These are phyloP conservation scores for Drosophila burlai DNA, from an alignment of 1,140 invertebrate genomes.

Conservation along the genomic window DNA sequence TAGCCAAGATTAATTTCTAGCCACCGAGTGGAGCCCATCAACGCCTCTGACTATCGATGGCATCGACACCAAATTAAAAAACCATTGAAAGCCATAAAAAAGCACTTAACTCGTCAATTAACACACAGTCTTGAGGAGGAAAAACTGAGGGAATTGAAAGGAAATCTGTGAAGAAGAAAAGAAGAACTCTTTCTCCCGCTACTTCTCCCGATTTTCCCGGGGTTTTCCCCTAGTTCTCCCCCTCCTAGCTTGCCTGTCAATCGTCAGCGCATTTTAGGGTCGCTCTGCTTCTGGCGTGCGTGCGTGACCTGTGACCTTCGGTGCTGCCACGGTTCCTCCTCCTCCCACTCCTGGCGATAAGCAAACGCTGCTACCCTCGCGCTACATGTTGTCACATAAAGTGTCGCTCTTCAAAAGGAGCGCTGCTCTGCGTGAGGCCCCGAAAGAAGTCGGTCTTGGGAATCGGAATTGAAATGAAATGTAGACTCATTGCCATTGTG, in stretches of 20 bases:
- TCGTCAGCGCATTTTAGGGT: constrained; percentile 69
- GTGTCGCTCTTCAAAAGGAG: constrained; percentile 74
- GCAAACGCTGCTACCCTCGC: constrained; percentile 38
- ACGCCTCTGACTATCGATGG: constrained; percentile 57
- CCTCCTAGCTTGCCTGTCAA: constrained; percentile 41
- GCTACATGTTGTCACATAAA: constrained; percentile 81
- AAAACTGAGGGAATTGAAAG: constrained; percentile 15
- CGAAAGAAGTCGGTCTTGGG: constrained; percentile 31
- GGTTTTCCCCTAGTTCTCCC: constrained; percentile 42
- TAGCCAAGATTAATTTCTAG: constrained; percentile 61
- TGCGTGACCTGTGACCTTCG: constrained; percentile 61
- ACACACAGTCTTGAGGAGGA: constrained; percentile 44
- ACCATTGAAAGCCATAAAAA: constrained; percentile 80
- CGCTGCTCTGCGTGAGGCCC: constrained; percentile 69
- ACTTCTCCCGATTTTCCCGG: constrained; percentile 34
- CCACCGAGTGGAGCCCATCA: constrained; percentile 52
- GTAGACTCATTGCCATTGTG: constrained; percentile 50
- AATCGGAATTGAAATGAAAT: constrained; percentile 21
- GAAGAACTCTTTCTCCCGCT: constrained; percentile 30
- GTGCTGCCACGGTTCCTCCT: neutral
- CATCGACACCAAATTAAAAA: constrained; percentile 83
- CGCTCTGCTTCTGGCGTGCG: constrained; percentile 35
- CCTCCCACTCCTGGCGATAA: constrained; percentile 42
- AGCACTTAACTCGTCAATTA: constrained; percentile 84
- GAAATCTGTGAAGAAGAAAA: constrained; percentile 5